Evolutionary conservation across 2,888 invertebrate species (phyloP).

Genomic region (Lasioglossum calceatum): DNA sequence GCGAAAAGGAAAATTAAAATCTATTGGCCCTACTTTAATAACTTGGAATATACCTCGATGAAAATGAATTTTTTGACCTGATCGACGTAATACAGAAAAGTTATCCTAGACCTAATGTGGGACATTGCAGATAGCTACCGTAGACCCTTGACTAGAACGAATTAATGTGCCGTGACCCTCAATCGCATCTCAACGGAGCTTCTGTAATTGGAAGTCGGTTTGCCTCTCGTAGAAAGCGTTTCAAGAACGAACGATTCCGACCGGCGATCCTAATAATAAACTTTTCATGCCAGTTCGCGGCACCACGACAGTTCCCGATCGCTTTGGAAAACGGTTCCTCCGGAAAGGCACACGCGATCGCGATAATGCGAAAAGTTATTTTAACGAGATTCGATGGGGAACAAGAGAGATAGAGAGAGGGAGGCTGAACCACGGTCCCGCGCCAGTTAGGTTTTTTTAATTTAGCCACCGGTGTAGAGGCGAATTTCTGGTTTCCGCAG

Average conservation of each 20-base stretch:
- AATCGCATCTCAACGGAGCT: not conserved
- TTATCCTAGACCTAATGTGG: not conserved
- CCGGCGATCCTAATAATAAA: not conserved
- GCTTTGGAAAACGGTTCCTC: not conserved
- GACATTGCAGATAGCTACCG: not conserved
- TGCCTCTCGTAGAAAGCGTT: not conserved
- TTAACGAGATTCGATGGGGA: constrained; percentile 45
- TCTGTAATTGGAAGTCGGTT: constrained; percentile 8
- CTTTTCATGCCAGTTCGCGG: constrained; percentile 17
- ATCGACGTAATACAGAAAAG: not conserved
- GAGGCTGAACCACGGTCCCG: not conserved
- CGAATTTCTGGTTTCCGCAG: constrained; percentile 46
- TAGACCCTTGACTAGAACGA: not conserved
- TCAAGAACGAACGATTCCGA: not conserved
- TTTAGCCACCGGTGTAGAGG: constrained; percentile 44
- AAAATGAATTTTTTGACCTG: not conserved
- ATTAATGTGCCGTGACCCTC: not conserved
- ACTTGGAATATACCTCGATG: no score
- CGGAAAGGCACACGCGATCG: constrained; percentile 5
- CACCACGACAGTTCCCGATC: constrained; percentile 6
- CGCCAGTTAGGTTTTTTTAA: constrained; percentile 60
- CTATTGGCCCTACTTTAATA: not conserved
- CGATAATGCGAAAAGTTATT: constrained; percentile 54
- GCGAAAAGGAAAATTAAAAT: not conserved
- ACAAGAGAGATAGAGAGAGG: not conserved